Evolutionary conservation across 2,797 vertebrate genomes (phyloP), one percentile per base, ranked within the genome.

Genomic region (Eleutherodactylus coqui): DNA sequence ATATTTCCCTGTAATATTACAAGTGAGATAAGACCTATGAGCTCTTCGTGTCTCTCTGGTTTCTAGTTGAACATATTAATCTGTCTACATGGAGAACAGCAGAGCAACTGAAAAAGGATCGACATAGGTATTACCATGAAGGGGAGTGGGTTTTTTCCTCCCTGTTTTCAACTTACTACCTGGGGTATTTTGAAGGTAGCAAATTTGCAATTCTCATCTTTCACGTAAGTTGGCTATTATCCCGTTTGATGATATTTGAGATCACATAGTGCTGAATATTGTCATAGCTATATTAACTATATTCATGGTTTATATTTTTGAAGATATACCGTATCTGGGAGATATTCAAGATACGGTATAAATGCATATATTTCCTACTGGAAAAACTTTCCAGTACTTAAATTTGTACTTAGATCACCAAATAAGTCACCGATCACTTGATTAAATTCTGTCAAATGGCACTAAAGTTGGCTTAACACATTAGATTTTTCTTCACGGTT

Each of bases 171-270:
- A 21, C 17, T 41, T 98, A 97, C 91, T 95, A 91, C 85, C 94
- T 93, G 91, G 98, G 98, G 94, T 91, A 97, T 75, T 96, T 97
- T 72, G 90, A 94, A 13, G 93, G 94, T 0, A 91, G 94, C 90
- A 92, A 91, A 79, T 98, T 96, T 0, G 96, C 96, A 0, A 96
- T 98, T 91, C 97, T 98, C 95, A 97, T 96, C 91, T 99, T 99
- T 88, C 95, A 96, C 0, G 98, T 99, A 90, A 95, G 95, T 91
- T 70, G n/a, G 9, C 24, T 27, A 29, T 64, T 16, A 3, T 13
- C 19, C 14, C 7, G 29, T 34, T 6, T 4, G 0, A 5, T 17
- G 14, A n/a, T 5, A 34, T 34, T 60, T 60, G 9, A 29, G 24
- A 34, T 16, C 32, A 5, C 4, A 16, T 11, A 16, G 3, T 62